Conservation (phyloP, 1,140 invertebrate genomes). For the Zaprionus taronus region DNA sequence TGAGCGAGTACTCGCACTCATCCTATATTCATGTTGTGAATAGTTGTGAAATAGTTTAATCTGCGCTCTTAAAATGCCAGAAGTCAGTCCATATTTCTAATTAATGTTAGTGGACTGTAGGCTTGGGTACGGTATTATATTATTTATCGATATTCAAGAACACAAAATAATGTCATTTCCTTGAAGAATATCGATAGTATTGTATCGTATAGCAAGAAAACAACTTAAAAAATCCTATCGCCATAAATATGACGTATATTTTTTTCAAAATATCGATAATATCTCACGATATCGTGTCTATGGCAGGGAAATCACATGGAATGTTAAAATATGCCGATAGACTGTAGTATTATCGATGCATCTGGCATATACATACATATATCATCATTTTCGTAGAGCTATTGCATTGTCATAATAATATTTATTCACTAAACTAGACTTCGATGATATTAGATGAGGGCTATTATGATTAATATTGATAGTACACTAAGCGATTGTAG, state of each 20-base stretch:
- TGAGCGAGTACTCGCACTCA: background rate
- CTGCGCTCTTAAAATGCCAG: background rate
- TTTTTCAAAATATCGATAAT: background rate
- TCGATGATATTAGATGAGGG: no score
- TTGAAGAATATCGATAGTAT: no score
- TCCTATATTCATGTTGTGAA: slow-evolving; percentile 7
- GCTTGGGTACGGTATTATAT: background rate
- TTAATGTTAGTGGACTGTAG: background rate
- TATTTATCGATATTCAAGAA: background rate
- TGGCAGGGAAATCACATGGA: no score
- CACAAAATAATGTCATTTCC: no score
- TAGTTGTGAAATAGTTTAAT: background rate
- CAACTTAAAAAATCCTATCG: no score
- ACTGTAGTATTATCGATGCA: no score
- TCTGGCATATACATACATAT: no score
- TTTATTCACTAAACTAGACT: no score
- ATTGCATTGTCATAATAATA: no score
- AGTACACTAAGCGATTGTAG: background rate
- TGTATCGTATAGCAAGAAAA: no score
- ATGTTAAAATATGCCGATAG: no score
- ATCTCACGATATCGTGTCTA: background rate
- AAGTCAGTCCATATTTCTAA: background rate
- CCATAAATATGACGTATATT: background rate
- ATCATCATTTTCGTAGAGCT: no score
- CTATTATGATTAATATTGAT: background rate